phyloP scores from a whole-genome alignment of 2,888 invertebrate species.

The Balanococcus diminutus region DNA sequence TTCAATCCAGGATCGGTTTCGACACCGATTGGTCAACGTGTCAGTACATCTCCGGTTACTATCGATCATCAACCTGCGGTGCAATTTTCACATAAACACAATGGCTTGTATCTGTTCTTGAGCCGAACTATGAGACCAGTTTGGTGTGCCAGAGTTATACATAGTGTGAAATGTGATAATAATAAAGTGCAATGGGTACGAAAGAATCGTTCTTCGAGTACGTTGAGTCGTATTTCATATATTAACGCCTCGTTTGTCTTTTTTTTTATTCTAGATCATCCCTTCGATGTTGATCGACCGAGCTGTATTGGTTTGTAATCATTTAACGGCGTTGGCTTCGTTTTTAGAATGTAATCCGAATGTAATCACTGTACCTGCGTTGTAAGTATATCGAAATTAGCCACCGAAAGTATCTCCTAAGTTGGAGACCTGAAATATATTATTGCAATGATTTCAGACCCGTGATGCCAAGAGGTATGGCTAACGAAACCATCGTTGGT shows the following conservation, averaged over 20 bases:
- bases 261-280: slow-evolving; percentile 22
- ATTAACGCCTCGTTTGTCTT: neutral
- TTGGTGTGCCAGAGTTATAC: slow-evolving; percentile 77
- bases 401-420: neutral
- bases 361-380: slow-evolving; percentile 27
- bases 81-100: slow-evolving; percentile 71
- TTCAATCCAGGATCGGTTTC: slow-evolving; percentile 58
- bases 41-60: neutral
- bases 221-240: neutral
- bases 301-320: slow-evolving; percentile 39
- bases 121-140: slow-evolving; percentile 85
- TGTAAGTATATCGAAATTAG: neutral
- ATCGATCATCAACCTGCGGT: slow-evolving; percentile 7
- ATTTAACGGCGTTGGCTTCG: slow-evolving; percentile 27
- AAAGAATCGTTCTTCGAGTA: slow-evolving; percentile 58
- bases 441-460: neutral
- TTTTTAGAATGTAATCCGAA: slow-evolving; percentile 45
- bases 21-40: slow-evolving; percentile 58
- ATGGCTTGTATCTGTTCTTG: slow-evolving; percentile 90
- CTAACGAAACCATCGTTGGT: slow-evolving; percentile 25
- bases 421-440: neutral
- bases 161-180: slow-evolving; percentile 64
- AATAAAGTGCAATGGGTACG: slow-evolving; percentile 69
- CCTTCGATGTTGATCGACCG: slow-evolving; percentile 24
- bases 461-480: slow-evolving; percentile 13